phyloP scores from a whole-genome alignment of 1,140 invertebrate species.

The Holcopasites calliopsidis region DNA sequence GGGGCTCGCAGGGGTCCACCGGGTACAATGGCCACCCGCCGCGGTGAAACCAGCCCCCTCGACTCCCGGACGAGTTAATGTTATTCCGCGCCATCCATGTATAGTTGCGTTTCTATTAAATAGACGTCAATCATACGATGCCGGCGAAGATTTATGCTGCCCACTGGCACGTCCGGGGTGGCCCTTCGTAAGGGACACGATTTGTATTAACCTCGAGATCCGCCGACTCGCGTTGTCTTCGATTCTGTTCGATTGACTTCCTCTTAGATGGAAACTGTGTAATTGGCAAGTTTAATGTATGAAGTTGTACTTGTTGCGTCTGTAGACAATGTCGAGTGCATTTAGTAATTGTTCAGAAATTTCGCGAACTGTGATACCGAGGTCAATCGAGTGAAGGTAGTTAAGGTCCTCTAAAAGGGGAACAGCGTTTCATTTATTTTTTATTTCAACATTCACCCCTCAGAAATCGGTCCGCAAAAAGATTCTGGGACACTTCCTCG shows the following conservation, averaged over 20 bases:
- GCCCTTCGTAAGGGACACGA: conserved; percentile 45
- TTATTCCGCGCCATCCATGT: conserved; percentile 68
- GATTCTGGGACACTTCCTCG: too few species aligned
- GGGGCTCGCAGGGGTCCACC: conserved; percentile 68
- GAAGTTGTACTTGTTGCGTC: too few species aligned
- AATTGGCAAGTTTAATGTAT: too few species aligned
- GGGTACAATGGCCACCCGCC: conserved; percentile 75
- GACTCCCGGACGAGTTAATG: conserved; percentile 77
- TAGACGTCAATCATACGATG: conserved; percentile 74
- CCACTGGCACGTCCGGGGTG: conserved; percentile 47
- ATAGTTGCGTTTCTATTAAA: conserved; percentile 78
- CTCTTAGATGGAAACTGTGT: too few species aligned
- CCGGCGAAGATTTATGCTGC: conserved; percentile 63
- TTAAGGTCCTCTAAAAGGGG: too few species aligned
- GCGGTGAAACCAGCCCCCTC: conserved; percentile 72
- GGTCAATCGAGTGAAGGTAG: too few species aligned
- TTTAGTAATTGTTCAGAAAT: too few species aligned
- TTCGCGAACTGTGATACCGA: too few species aligned
- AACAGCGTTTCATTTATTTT: too few species aligned
- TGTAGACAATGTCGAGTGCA: too few species aligned
- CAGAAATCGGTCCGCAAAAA: too few species aligned
- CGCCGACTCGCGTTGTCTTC: neutral
- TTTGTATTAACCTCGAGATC: conserved; percentile 53
- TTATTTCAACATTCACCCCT: too few species aligned
- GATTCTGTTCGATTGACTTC: neutral